These are phyloP conservation scores for Pterois miles DNA, from an alignment of 2,797 vertebrate species.

Conservation along the genomic window DNA sequence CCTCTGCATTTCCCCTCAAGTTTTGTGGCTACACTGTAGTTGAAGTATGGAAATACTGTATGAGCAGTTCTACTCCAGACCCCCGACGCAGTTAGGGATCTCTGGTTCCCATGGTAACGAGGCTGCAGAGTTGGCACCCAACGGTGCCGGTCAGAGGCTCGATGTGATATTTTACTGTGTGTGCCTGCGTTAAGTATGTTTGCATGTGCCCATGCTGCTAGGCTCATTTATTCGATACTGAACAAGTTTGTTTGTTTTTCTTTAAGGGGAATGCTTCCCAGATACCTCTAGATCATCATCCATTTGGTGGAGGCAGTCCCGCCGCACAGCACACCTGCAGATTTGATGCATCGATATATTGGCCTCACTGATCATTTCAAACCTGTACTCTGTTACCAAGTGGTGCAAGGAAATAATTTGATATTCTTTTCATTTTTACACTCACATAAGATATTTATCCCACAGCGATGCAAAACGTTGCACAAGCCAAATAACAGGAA, in stretches of 20 bases:
- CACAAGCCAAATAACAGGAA: background rate
- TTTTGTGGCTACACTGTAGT: slow-evolving; percentile 24
- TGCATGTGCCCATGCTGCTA: background rate
- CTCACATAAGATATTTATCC: background rate
- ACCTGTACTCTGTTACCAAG: slow-evolving; percentile 1
- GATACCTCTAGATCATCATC: background rate
- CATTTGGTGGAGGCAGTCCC: background rate
- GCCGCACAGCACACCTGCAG: slow-evolving; percentile 1
- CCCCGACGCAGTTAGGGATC: slow-evolving; percentile 54
- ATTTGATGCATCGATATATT: slow-evolving; percentile 14
- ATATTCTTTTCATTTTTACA: background rate
- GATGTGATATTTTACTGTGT: slow-evolving; percentile 32
- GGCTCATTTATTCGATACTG: background rate
- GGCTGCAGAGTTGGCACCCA: slow-evolving; percentile 57
- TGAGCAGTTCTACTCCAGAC: slow-evolving; percentile 40
- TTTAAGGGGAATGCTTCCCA: background rate
- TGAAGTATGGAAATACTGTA: slow-evolving; percentile 51
- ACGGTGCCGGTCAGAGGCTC: slow-evolving; percentile 34
- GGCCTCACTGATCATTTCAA: background rate
- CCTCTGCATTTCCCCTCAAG: slow-evolving; percentile 19
- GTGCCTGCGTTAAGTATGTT: background rate
- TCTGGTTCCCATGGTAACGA: slow-evolving; percentile 81
- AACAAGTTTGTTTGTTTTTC: background rate
- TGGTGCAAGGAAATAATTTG: background rate
- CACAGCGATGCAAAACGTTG: background rate